Conservation (phyloP, 2,888 invertebrate genomes). For the Agonopterix heracliana region DNA sequence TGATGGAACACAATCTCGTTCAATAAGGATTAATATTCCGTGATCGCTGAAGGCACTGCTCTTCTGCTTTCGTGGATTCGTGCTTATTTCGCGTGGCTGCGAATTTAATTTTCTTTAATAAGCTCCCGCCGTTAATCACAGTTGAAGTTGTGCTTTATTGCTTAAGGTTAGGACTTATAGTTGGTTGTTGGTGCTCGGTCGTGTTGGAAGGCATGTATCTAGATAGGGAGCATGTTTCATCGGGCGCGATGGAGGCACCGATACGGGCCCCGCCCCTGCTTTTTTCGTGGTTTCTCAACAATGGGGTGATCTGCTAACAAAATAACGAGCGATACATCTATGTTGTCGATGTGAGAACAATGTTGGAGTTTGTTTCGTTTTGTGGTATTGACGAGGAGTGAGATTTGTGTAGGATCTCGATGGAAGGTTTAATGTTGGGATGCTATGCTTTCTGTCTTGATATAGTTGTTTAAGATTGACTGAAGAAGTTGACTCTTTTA, state of each 20-base stretch:
- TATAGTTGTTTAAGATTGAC: no score
- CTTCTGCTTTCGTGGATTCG: constrained; percentile 52
- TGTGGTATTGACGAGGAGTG: constrained; percentile 9
- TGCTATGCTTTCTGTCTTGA: no score
- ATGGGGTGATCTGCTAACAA: constrained; percentile 74
- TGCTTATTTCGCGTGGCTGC: constrained; percentile 65
- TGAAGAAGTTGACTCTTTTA: no score
- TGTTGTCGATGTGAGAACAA: constrained; percentile 50
- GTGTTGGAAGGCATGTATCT: constrained; percentile 67
- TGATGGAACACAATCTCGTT: constrained; percentile 27
- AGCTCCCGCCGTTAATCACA: constrained; percentile 31
- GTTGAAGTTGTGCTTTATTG: constrained; percentile 29
- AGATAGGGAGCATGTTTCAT: constrained; percentile 67
- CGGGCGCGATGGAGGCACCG: constrained; percentile 55
- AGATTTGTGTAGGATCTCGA: constrained; percentile 2
- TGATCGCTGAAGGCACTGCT: constrained; percentile 25
- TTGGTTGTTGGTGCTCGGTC: constrained; percentile 22
- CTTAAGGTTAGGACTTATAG: constrained; percentile 18
- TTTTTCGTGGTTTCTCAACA: constrained; percentile 74
- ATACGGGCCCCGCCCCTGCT: constrained; percentile 70
- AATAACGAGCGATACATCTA: constrained; percentile 66
- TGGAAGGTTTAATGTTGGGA: background rate
- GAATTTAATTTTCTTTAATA: constrained; percentile 76
- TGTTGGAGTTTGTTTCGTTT: constrained; percentile 22
- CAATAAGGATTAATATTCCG: constrained; percentile 45